These are phyloP conservation scores for Pomatostomus ruficeps DNA, from an alignment of 2,113 vertebrate genomes.

Conservation along the genomic window DNA sequence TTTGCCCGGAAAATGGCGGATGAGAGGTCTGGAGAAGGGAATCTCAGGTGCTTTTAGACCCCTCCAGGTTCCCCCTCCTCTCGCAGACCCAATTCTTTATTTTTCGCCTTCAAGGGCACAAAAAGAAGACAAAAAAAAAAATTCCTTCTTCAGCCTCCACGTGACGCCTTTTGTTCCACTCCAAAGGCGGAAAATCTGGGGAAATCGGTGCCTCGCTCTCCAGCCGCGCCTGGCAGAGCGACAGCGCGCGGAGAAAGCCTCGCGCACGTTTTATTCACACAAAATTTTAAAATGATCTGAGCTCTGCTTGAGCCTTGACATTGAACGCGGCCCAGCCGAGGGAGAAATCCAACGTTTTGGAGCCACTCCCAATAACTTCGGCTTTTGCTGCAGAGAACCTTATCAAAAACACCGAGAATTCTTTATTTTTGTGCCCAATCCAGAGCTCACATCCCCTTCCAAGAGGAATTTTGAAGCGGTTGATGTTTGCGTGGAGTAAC, in stretches of 20 bases:
- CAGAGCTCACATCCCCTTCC: not conserved
- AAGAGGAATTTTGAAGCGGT: not conserved
- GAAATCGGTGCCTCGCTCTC: conserved; percentile 51
- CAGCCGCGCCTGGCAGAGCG: conserved; percentile 29
- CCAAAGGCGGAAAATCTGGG: conserved; percentile 35
- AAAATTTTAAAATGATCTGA: conserved; percentile 54
- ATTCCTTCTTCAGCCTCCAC: not conserved
- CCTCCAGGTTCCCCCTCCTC: not conserved
- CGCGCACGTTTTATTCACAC: conserved; percentile 55
- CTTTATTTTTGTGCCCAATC: not conserved
- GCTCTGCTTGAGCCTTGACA: conserved; percentile 5
- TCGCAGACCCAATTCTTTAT: not conserved
- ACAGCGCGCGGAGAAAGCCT: conserved; percentile 31
- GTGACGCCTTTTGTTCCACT: conserved; percentile 31
- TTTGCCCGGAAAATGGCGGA: not conserved
- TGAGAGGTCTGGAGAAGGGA: not conserved
- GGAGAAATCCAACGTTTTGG: not conserved
- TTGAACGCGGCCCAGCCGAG: conserved; percentile 29
- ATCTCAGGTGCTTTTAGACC: not conserved
- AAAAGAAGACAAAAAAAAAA: not conserved
- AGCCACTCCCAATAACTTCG: not conserved
- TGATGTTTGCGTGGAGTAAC: not conserved
- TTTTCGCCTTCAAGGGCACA: conserved; percentile 42
- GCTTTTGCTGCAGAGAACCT: not conserved
- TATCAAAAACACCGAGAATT: conserved; percentile 1